Evolutionary conservation across 2,888 invertebrate genomes (phyloP), one percentile per base, ranked within the genome.

Genomic region (Lasioglossum malachurum): DNA sequence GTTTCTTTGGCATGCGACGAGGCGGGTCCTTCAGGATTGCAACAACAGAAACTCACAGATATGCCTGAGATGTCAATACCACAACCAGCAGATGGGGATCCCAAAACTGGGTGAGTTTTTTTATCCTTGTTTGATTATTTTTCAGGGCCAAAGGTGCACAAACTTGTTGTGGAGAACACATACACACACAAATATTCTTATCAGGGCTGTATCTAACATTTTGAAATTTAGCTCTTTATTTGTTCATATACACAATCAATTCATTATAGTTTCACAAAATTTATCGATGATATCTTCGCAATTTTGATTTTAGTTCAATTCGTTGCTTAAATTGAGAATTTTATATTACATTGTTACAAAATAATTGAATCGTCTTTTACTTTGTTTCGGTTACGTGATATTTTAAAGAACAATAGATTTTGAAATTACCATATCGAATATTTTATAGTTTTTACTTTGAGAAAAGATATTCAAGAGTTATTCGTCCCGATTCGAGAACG

Each of bases 1-100:
- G 95, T 95, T 27, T 93, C 95, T 10, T 75, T 95, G 77, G 93
- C 95, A 0, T 95, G 95, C 71, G 95, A 95, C 49, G 95, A 95
- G 80, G 95, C 95, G 7, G 95, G 95, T 74, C 95, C 95, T 1
- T 95, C 95, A 0, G 95, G 95, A 35, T 91, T 95, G n/a, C 95
- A 95, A 74, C 95, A 95, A 78, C 95, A 95, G 81, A 95, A 95
- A 84, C 92, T 95, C 16, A 73, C 93, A 19, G 95, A 95, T 44
- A 93, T 95, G 82, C 91, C 95, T 44, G 95, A 95, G 82, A 94
- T 95, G 87, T 88, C 93, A 16, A 92, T 95, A 83, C 92, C 93
- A 82, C 93, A 94, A 53, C 84, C 93, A 80, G 73, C 91, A 31
- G 95, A 95, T 76, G 93, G 92, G 67, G 95, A 95, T 93, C 93